Evolutionary conservation across 2,113 vertebrate species (phyloP).

Genomic region (Oryzias melastigma): DNA sequence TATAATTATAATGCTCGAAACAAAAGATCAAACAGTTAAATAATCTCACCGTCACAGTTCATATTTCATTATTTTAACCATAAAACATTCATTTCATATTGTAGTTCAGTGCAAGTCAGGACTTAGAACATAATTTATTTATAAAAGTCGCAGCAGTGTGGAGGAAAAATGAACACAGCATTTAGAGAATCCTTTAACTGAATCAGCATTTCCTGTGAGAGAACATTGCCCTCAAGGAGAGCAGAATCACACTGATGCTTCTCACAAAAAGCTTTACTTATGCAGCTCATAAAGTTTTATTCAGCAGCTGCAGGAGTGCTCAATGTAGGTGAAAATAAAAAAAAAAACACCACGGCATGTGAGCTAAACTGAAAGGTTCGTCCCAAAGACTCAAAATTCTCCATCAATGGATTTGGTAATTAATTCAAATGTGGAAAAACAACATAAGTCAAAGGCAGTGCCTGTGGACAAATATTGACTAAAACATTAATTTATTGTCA

Average conservation of each 20-base stretch:
- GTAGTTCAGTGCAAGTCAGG: constrained; percentile 52
- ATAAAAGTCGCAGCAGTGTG: constrained; percentile 50
- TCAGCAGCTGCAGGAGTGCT: constrained; percentile 22
- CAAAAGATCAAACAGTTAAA: constrained; percentile 8
- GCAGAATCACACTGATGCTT: constrained; percentile 9
- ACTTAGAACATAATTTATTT: constrained; percentile 67
- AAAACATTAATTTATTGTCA: constrained; percentile 1
- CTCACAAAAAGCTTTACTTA: constrained; percentile 7
- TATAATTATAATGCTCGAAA: background rate
- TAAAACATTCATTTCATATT: constrained; percentile 71
- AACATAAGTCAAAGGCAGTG: constrained; percentile 21
- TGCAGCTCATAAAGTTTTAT: constrained; percentile 22
- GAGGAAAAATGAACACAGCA: constrained; percentile 70
- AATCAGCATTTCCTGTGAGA: constrained; percentile 52
- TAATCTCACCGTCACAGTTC: constrained; percentile 30
- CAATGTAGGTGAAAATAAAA: constrained; percentile 36
- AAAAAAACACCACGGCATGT: constrained; percentile 17
- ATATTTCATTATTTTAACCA: constrained; percentile 54
- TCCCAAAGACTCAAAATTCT: constrained; percentile 29
- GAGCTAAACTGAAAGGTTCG: constrained; percentile 39
- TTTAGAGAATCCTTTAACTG: constrained; percentile 53
- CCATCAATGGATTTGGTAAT: constrained; percentile 38
- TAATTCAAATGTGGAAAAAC: constrained; percentile 35
- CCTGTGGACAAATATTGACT: constrained; percentile 25
- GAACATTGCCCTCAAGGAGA: constrained; percentile 25